phyloP scores from a whole-genome alignment of 2,797 vertebrate species.

The Muscicapa striata region DNA sequence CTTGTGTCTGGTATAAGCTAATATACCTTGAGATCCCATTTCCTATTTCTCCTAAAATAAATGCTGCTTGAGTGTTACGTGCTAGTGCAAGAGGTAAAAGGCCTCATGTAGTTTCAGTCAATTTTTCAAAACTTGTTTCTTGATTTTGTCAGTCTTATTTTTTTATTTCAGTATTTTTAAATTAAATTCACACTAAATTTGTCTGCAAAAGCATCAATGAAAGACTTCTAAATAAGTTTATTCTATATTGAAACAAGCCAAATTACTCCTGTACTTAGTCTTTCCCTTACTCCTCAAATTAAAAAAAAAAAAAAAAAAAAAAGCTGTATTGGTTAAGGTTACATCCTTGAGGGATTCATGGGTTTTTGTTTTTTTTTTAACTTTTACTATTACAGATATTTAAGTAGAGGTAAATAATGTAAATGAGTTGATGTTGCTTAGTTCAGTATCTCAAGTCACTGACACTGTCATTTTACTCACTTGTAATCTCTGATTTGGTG shows the following conservation, averaged over 20 bases:
- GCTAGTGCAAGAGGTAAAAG: not conserved
- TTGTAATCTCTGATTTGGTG: not conserved
- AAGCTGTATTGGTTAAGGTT: too few species aligned
- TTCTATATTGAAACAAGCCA: not conserved
- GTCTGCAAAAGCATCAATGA: not conserved
- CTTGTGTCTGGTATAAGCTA: conserved; percentile 1
- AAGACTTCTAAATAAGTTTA: not conserved
- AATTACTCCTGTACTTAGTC: not conserved
- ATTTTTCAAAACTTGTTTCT: not conserved
- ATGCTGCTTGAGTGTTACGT: not conserved
- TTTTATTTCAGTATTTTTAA: not conserved
- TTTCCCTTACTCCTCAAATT: not conserved
- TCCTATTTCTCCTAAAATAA: not conserved
- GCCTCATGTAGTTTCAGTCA: not conserved
- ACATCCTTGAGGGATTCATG: not conserved
- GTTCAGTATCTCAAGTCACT: not conserved
- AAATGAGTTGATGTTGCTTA: not conserved
- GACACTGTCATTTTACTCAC: not conserved
- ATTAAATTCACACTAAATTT: not conserved
- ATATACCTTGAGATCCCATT: not conserved
- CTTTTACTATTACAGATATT: not conserved
- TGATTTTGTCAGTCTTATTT: not conserved
- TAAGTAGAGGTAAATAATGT: not conserved
- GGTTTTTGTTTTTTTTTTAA: not conserved
- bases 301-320: not conserved